Base-by-base conservation (phyloP, 2,888 invertebrate genomes). In the Lottia gigantea region DNA sequence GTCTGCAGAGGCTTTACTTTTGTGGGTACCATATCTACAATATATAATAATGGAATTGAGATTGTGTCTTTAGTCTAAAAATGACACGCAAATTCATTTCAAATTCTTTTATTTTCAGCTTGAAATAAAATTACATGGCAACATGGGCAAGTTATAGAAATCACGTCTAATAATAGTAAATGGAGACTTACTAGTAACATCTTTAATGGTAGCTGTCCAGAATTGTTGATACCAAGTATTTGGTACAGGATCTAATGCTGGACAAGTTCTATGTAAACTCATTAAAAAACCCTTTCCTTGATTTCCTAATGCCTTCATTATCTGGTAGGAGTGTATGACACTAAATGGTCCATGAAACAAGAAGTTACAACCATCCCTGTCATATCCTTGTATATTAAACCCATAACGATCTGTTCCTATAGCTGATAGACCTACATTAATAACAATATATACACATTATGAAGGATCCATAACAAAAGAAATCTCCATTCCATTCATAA, bases 311-410 rank as follows among this genome's bases (percentile, higher is more conserved):
- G 81, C 77, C 67, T 80, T 72, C 78, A 80, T 81, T 31, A 85
- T 79, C 46, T 64, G 73, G 62, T 75, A 66, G 0, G 82, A 80
- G 45, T 83, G 82, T 6, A 77, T 74, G 0, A 80, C 76, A 64
- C 81, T 74, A 74, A 81, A 85, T 8, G 85, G 84, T 45, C 85
- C 85, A 61, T 75, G 74, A 74, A 73, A 80, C 67, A 77, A 77
- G 73, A 80, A 84, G 75, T 80, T 80, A 76, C 85, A 85, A 49
- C 74, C 71, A 55, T 80, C 73, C 2, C 66, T 71, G 72, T 83
- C 76, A 68, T 76, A 81, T 14, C 82, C 83, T 47, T 70, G 63
- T 0, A 72, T 64, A 55, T 68, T 70, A 71, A 78, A 83, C 4
- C 83, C 82, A 73, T 79, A 82, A n/a, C 67, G 72, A 63, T 82